Evolutionary conservation across 2,888 invertebrate species (phyloP), one percentile per base, ranked within the genome.

Genomic region (Polymixis flavicincta): DNA sequence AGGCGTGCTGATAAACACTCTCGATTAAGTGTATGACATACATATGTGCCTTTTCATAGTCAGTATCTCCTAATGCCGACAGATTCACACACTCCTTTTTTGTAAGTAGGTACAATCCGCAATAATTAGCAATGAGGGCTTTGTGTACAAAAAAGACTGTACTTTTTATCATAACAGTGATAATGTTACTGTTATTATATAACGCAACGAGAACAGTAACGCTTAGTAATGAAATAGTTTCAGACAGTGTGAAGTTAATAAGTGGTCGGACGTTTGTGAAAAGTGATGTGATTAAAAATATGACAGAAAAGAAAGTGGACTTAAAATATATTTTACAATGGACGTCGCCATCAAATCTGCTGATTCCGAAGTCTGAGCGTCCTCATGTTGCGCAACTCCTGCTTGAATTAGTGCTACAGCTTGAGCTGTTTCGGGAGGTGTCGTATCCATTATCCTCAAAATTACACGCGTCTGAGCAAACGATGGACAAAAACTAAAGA

Each of bases 281-380:
- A 32, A 76, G 68, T 71, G 69, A 66, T 70, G 61, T 73, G 57
- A 32, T 48, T n/a, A 7, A 67, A 73, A 50, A 67, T 28, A 55
- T 61, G 52, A 25, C 60, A n/a, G 13, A 14, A 59, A 77, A 60
- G 0, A 74, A 61, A 57, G 64, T 42, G 63, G 45, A 76, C 28
- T 65, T 91, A 57, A 93, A 92, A 81, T 90, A 92, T 69, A 92
- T 93, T 74, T 83, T 93, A 52, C 90, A 90, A 57, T 94, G 93
- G 93, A 93, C 93, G 0, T 84, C 84, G 17, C 69, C 88, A 0
- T 71, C 42, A 22, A 89, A 81, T 67, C n/a, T 37, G 37, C 37
- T 37, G 5, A 37, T 37, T 37, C 37, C n/a, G 37, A 37, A 37
- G 37, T 37, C 6, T 37, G 37, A 37, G 37, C 6, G 37, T 5